Conservation (phyloP, 1,140 invertebrate species). For the Drosophila bocqueti region DNA sequence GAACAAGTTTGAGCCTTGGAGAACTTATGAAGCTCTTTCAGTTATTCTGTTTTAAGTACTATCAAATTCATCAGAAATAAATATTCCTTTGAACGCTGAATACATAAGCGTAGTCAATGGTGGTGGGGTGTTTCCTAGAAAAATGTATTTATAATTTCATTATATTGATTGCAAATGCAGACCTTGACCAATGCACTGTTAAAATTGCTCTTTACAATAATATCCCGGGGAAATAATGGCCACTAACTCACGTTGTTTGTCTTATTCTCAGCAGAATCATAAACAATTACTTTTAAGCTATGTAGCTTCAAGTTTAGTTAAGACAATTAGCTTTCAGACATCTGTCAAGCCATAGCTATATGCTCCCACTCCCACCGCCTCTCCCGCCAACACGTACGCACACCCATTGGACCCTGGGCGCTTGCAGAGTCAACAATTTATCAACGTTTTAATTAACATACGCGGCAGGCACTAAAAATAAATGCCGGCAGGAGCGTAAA, state of each 20-base stretch:
- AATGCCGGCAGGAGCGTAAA: slow-evolving; percentile 32
- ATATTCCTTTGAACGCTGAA: background rate
- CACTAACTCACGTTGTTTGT: background rate
- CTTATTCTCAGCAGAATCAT: background rate
- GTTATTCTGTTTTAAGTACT: background rate
- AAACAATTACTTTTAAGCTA: slow-evolving; percentile 3
- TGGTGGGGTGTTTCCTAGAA: background rate
- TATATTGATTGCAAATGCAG: background rate
- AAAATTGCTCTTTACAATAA: background rate
- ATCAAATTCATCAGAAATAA: background rate
- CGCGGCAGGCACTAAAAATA: slow-evolving; percentile 40
- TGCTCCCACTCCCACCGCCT: background rate
- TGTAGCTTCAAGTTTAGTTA: background rate
- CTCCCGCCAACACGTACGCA: slow-evolving; percentile 8
- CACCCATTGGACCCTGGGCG: slow-evolving; percentile 1
- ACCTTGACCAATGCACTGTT: background rate
- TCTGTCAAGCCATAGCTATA: background rate
- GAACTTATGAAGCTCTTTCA: background rate
- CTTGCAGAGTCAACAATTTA: slow-evolving; percentile 59
- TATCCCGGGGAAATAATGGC: background rate
- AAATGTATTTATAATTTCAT: background rate
- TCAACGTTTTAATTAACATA: slow-evolving; percentile 75
- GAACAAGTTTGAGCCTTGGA: slow-evolving; percentile 11
- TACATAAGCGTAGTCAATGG: background rate
- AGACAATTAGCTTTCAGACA: slow-evolving; percentile 15